Base-by-base conservation (phyloP, 2,797 vertebrate genomes). In the Sebastes cheni region DNA sequence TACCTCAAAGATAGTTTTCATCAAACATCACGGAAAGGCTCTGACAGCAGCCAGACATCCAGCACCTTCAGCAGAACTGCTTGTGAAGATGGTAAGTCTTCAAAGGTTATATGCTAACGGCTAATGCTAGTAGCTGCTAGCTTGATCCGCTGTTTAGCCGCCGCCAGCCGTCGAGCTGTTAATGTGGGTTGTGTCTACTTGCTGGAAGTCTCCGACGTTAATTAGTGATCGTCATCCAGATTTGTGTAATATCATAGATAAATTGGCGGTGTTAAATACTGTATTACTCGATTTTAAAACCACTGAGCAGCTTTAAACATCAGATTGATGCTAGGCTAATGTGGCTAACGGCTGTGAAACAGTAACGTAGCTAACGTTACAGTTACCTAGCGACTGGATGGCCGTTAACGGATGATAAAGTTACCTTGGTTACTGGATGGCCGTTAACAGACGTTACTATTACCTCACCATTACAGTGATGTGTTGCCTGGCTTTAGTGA, bases 81-180 rank as follows among this genome's bases (percentile, higher is more conserved):
- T 80, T 79, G 77, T 79, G 78, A 94, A 94, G 81, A 95, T 95
- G 95, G 95, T 95, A 87, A 94, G 95, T 90, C 52, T 39, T 39
- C 39, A 39, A 77, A 86, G 80, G 72, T 52, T 66, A 14, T 25
- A 39, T 27, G 90, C 91, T 93, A 92, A 86, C 8, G n/a, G 85
- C 85, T 88, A 90, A 64, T 54, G 13, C 54, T 25, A 71, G 29
- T 80, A 81, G 77, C 83, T 72, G 81, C 80, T 94, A 95, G 93
- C 93, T 91, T 87, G 65, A 71, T 67, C 36, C 82, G 67, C 81
- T 79, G 62, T 86, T 90, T 88, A 92, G 88, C 82, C 75, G 68
- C 85, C 75, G 77, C 72, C 76, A 77, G 65, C 18, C 79, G 80
- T 85, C 88, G 83, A 86, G 62, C 60, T 27, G 60, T 75, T 77